Conservation (phyloP, 1,140 invertebrate species). For the Apis florea region DNA sequence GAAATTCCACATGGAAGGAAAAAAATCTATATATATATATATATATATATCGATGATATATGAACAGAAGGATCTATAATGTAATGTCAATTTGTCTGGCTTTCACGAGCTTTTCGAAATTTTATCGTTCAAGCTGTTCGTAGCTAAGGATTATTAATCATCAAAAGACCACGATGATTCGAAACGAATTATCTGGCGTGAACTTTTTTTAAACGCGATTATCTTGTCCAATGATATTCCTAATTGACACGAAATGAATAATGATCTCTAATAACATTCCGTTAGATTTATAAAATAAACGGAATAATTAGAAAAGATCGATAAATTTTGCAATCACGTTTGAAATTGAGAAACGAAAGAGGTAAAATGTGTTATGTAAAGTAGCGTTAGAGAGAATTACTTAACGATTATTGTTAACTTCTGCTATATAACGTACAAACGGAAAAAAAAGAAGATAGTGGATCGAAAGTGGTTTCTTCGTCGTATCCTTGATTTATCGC, state of each 20-base stretch:
- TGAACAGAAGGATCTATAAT: background rate
- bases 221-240: background rate
- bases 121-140: background rate
- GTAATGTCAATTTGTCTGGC: slow-evolving; percentile 1
- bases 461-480: background rate
- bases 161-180: background rate
- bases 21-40: background rate
- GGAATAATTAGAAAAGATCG: slow-evolving; percentile 26
- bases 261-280: background rate
- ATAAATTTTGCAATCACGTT: background rate
- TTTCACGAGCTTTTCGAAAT: slow-evolving; percentile 6
- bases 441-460: background rate
- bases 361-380: slow-evolving; percentile 17
- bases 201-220: too few relatives aligned
- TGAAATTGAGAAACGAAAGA: background rate
- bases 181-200: background rate
- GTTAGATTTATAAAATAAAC: background rate
- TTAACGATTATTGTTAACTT: slow-evolving; percentile 22
- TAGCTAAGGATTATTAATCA: slow-evolving; percentile 19
- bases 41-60: too few relatives aligned
- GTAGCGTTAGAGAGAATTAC: slow-evolving; percentile 14
- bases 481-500: background rate
- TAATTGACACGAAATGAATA: background rate
- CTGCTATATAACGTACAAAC: too few relatives aligned
- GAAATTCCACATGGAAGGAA: background rate